Percentiles rank a stretch among this genome's conserved stretches.
Evolutionary conservation across 2,797 vertebrate genomes (phyloP).

Genomic region (Notamacropus eugenii): DNA sequence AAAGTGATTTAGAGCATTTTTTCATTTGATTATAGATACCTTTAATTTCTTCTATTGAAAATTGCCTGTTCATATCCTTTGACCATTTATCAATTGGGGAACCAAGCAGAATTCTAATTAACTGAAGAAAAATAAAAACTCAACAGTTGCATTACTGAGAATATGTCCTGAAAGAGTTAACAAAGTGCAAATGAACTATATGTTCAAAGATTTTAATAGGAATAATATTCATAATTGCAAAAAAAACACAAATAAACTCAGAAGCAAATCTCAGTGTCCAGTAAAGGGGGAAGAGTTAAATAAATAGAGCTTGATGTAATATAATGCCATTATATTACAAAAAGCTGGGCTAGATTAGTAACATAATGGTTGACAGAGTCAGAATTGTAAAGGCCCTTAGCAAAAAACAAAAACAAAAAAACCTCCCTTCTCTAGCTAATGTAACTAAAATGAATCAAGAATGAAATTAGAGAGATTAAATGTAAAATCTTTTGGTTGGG

Average conservation of each 20-base stretch:
- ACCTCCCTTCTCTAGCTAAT: neutral
- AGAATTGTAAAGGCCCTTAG: neutral
- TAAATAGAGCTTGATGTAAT: neutral
- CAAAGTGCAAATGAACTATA: neutral
- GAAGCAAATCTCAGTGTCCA: neutral
- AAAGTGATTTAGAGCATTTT: too few species aligned
- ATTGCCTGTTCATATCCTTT: too few species aligned
- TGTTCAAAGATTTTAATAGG: neutral
- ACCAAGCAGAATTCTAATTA: neutral
- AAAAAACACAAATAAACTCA: neutral
- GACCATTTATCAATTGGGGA: too few species aligned
- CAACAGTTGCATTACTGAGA: neutral
- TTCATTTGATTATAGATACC: too few species aligned
- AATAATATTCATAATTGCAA: neutral
- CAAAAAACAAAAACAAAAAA: neutral
- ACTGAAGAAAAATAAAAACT: neutral
- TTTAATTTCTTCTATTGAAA: too few species aligned
- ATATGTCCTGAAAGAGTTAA: neutral
- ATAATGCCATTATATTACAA: neutral
- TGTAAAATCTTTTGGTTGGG: neutral
- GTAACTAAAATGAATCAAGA: neutral
- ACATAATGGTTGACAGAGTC: too few species aligned
- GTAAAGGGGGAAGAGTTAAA: neutral
- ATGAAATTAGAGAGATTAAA: neutral
- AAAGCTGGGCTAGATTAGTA: too few species aligned